Evolutionary conservation across 2,797 vertebrate species (phyloP).

Genomic region (Sebastes iracundus): DNA sequence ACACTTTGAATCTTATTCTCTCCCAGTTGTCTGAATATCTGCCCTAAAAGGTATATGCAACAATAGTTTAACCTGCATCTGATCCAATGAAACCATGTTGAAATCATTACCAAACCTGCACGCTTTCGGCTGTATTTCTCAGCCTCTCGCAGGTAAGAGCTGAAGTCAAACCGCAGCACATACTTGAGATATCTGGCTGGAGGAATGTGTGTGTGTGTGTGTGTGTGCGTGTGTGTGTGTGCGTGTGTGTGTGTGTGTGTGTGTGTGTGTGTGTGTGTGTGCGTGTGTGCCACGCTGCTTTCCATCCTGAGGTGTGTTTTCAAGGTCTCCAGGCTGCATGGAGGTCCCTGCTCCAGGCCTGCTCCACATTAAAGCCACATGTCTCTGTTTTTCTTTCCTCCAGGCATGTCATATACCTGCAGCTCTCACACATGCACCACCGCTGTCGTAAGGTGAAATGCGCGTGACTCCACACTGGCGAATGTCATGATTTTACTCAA

Average conservation of each 20-base stretch:
- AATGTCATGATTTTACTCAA: constrained; percentile 1
- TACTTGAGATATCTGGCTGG: constrained; percentile 68
- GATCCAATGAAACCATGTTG: constrained; percentile 26
- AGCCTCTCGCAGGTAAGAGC: constrained; percentile 35
- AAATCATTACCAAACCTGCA: constrained; percentile 40
- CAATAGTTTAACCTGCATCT: constrained; percentile 2
- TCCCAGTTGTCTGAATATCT: not conserved
- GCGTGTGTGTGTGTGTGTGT: too few species aligned
- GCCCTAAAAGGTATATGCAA: constrained; percentile 1
- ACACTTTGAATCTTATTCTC: not conserved
- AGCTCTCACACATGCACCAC: constrained; percentile 9
- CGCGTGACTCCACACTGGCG: not conserved
- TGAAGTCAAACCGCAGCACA: constrained; percentile 52
- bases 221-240: not conserved
- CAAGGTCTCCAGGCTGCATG: constrained; percentile 86
- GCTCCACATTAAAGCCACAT: constrained; percentile 91
- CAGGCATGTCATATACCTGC: constrained; percentile 64
- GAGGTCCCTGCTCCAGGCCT: constrained; percentile 89
- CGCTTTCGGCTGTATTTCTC: constrained; percentile 7
- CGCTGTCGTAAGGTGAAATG: not conserved
- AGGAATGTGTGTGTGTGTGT: constrained; percentile 76
- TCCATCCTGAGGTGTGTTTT: constrained; percentile 82
- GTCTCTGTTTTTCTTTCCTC: constrained; percentile 79
- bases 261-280: not conserved
- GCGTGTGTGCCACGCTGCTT: constrained; percentile 46